phyloP scores from a whole-genome alignment of 2,888 invertebrate species.

The Orthosia gothica region DNA sequence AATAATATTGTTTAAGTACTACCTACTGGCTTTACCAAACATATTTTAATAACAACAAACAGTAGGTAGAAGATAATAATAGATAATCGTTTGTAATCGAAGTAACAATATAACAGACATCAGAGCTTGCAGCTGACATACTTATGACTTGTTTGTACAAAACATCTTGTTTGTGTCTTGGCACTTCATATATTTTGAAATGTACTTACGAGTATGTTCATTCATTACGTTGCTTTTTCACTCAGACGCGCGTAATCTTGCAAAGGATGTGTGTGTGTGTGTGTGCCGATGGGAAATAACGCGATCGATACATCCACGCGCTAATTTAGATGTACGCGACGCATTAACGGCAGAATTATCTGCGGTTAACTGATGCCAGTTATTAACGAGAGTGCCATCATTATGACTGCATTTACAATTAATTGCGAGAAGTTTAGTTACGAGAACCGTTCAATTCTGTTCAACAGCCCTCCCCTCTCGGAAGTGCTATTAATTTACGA shows the following conservation, averaged over 20 bases:
- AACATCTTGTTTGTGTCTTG: no score
- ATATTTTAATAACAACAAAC: no score
- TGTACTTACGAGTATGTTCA: no score
- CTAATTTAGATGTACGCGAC: background rate
- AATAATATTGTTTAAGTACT: background rate
- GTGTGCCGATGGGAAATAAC: background rate
- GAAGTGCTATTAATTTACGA: slow-evolving; percentile 6
- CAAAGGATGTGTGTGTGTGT: background rate
- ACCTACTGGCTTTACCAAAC: background rate
- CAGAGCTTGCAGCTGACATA: no score
- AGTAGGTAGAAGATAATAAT: no score
- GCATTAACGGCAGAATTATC: background rate
- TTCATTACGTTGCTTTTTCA: no score
- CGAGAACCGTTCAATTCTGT: background rate
- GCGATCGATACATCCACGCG: background rate
- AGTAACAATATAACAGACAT: no score
- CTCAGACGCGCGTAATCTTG: no score
- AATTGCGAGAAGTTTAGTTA: background rate
- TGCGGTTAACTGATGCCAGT: background rate
- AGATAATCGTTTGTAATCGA: no score
- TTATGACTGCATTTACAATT: background rate
- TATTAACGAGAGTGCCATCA: background rate
- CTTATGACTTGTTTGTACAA: no score
- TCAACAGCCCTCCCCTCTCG: background rate
- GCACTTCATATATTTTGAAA: no score